These are phyloP conservation scores for Aphodius sticticus DNA, from an alignment of 2,888 invertebrate species.

Conservation along the genomic window DNA sequence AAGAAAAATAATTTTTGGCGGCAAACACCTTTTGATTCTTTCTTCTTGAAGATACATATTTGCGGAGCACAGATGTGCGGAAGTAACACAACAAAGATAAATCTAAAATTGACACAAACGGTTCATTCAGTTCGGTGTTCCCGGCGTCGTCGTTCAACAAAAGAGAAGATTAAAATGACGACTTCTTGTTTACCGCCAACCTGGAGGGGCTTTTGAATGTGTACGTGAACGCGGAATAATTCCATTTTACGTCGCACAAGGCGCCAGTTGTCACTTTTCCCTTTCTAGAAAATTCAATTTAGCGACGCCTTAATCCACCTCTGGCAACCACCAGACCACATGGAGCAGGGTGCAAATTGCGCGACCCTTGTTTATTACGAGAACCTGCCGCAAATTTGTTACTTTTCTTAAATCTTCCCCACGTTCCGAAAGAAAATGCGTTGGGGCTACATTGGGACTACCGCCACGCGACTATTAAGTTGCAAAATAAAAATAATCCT, in stretches of 20 bases:
- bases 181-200: neutral
- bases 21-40: neutral
- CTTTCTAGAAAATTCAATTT: neutral
- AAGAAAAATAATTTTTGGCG: no score
- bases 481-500: no score
- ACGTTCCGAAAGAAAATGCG: neutral
- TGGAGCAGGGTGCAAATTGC: neutral
- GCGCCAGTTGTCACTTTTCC: constrained; percentile 4
- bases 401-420: neutral
- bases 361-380: neutral
- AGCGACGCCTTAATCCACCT: neutral
- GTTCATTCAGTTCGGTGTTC: neutral
- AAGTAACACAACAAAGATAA: neutral
- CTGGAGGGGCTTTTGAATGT: neutral
- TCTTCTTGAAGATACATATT: neutral
- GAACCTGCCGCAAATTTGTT: neutral
- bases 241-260: neutral
- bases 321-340: neutral
- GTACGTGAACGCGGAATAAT: constrained; percentile 4
- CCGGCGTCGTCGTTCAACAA: neutral
- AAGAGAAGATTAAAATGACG: neutral
- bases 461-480: no score
- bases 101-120: no score
- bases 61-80: neutral
- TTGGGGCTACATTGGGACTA: no score